These are phyloP conservation scores for Herpetotheres cachinnans DNA, from an alignment of 2,113 vertebrate genomes.

Conservation along the genomic window DNA sequence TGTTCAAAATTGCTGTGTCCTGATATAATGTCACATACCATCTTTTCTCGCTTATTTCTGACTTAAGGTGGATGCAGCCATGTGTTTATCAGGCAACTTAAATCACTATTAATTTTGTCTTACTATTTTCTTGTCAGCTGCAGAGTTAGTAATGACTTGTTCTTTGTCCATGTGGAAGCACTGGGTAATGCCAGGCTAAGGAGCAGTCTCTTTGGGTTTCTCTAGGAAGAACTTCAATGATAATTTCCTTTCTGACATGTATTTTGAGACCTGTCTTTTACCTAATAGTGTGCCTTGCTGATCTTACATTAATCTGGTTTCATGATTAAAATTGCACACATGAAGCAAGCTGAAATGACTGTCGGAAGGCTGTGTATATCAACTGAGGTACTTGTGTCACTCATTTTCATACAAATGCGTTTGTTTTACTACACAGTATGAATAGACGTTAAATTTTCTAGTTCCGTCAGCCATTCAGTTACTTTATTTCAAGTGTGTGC, in stretches of 20 bases:
- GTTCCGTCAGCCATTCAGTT: neutral
- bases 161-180: fast-evolving
- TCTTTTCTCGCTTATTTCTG: neutral
- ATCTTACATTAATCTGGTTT: neutral
- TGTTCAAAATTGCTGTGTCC: neutral
- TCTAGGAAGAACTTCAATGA: neutral
- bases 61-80: neutral
- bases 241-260: neutral
- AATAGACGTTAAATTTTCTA: neutral
- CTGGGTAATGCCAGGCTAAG: neutral
- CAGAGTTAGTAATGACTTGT: neutral
- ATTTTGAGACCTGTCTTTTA: neutral
- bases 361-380: neutral
- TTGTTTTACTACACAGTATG: neutral
- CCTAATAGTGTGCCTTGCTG: neutral
- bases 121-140: neutral
- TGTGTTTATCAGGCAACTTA: neutral
- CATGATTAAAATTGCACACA: neutral
- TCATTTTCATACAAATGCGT: neutral
- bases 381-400: neutral
- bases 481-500: neutral
- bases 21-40: neutral
- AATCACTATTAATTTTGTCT: neutral
- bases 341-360: neutral
- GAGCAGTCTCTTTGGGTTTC: neutral